Percentiles rank a stretch among this genome's conserved stretches.
These are phyloP conservation scores for Siniperca undulata DNA, from an alignment of 2,797 vertebrate genomes.

Conservation along the genomic window DNA sequence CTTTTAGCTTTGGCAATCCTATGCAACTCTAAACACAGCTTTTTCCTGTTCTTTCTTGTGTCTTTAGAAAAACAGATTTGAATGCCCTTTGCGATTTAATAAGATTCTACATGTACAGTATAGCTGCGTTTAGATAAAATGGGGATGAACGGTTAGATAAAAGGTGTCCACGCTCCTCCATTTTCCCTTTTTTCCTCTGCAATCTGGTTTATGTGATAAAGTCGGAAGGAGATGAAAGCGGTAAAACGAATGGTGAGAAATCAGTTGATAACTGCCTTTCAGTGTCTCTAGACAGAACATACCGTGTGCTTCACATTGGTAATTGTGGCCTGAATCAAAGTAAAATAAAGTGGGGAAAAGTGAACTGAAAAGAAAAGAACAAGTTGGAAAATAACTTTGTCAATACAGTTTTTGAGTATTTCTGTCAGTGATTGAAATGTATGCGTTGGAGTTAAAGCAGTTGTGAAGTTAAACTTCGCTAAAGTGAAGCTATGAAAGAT, in stretches of 20 bases:
- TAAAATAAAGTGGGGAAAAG: not conserved
- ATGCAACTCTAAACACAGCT: not conserved
- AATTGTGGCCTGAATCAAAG: not conserved
- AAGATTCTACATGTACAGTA: not conserved
- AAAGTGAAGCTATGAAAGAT: not conserved
- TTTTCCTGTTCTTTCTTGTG: not conserved
- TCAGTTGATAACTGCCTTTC: not conserved
- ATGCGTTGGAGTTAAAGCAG: not conserved
- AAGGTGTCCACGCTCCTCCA: not conserved
- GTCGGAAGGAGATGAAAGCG: not conserved
- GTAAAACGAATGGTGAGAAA: not conserved
- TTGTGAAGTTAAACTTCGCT: constrained; percentile 1
- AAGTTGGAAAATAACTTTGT: not conserved
- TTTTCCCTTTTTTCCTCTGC: not conserved
- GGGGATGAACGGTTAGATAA: not conserved
- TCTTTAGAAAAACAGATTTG: not conserved
- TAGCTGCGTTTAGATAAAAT: not conserved
- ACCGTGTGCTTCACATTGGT: not conserved
- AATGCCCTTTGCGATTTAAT: not conserved
- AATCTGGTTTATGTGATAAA: not conserved
- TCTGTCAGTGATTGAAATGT: not conserved
- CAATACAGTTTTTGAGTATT: not conserved
- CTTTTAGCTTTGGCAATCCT: not conserved
- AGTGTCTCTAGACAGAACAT: not conserved
- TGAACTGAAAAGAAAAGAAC: not conserved